Base-by-base conservation (phyloP, 2,888 invertebrate genomes). In the Troides helena region DNA sequence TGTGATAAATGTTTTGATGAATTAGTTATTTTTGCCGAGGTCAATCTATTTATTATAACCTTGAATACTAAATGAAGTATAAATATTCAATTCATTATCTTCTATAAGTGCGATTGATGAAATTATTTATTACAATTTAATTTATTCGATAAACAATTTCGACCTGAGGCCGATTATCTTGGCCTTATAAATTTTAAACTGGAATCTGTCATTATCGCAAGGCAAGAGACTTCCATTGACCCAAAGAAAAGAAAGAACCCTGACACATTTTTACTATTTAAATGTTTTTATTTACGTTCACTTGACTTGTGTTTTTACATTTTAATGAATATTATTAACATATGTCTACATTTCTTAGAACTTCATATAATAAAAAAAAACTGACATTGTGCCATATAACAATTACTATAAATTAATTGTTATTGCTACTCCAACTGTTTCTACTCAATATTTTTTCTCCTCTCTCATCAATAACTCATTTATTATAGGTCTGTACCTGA, bases 401-500 rank as follows among this genome's bases (percentile, higher is more conserved):
- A 72, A 75, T 74, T 74, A 73, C 74, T 69, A 66, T 25, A 74
- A 74, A 69, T 71, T 75, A 30, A 59, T 46, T 21, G 14, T 43
- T 61, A n/a, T 21, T 43, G n/a, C n/a, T 61, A 61, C 43, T 61
- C 3, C 12, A 2, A 46, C 46, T 46, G 46, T 18, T 21, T n/a
- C 23, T 30, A 64, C 36, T 4, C 36, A 64, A 62, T 69, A 14
- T 14, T 12, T 60, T 67, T 67, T 68, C 71, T 74, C 75, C 12
- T 23, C 25, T 58, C 4, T 73, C 46, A 65, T 62, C 36, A 50
- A 39, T 56, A 67, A 75, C 75, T 71, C 69, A 74, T 75, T 72
- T 77, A 59, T 69, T 62, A 70, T 60, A 21, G 77, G 75, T 74
- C 79, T 82, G 84, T 85, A 85, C 85, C 85, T 86, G 84, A 85